Percentiles rank a stretch among this genome's conserved stretches.
These are phyloP conservation scores for Carterocephalus palaemon DNA, from an alignment of 2,888 invertebrate genomes.

Conservation along the genomic window DNA sequence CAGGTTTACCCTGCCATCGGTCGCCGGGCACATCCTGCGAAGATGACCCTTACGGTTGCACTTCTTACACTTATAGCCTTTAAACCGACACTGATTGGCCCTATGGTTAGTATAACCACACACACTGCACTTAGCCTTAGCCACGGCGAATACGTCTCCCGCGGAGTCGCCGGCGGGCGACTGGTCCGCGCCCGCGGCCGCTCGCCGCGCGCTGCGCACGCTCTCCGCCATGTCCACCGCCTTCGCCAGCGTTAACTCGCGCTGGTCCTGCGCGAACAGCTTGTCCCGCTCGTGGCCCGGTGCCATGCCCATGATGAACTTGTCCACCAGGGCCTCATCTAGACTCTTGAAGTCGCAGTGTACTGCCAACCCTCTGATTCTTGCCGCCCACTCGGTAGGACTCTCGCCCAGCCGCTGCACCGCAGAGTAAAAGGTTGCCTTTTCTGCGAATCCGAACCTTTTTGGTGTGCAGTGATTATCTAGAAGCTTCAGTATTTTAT, in stretches of 20 bases:
- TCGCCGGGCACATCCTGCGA: slow-evolving; percentile 12
- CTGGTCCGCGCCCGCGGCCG: background rate
- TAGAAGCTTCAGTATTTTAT: slow-evolving; percentile 21
- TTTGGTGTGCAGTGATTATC: slow-evolving; percentile 29
- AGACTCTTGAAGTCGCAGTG: slow-evolving; percentile 14
- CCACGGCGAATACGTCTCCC: background rate
- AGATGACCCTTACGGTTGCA: slow-evolving; percentile 17
- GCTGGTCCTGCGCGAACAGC: slow-evolving; percentile 10
- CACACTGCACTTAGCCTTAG: slow-evolving; percentile 22
- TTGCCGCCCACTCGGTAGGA: slow-evolving; percentile 19
- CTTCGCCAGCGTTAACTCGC: background rate
- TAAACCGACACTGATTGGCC: slow-evolving; percentile 23
- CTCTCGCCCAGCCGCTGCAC: slow-evolving; percentile 13
- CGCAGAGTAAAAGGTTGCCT: slow-evolving; percentile 19
- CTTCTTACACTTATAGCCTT: slow-evolving; percentile 8
- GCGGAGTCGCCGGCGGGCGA: background rate
- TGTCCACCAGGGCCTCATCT: slow-evolving; percentile 25
- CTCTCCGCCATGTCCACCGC: slow-evolving; percentile 20
- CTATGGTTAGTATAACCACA: slow-evolving; percentile 25
- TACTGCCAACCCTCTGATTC: slow-evolving; percentile 14
- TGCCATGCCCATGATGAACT: slow-evolving; percentile 27
- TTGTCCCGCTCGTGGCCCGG: slow-evolving; percentile 19
- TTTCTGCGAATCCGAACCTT: slow-evolving; percentile 25
- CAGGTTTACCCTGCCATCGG: slow-evolving; percentile 13
- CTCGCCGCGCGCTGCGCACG: background rate